Conservation (phyloP, 2,797 vertebrate genomes). For the Pangasius djambal region DNA sequence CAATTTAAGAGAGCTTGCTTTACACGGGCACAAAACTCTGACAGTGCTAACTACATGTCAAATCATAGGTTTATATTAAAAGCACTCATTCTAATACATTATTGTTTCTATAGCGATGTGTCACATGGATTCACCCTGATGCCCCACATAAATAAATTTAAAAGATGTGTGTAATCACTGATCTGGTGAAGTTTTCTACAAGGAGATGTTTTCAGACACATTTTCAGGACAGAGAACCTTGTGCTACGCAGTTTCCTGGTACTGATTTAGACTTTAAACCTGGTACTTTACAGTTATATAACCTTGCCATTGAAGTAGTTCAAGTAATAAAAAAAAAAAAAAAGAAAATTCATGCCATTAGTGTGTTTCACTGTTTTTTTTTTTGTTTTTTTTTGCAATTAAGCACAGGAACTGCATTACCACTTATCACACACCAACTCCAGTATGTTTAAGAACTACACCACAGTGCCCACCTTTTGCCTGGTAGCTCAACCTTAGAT, state of each 20-base stretch:
- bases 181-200: not conserved
- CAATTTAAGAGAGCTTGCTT: slow-evolving; percentile 52
- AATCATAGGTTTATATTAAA: not conserved
- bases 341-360: not conserved
- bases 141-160: not conserved
- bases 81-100: no score
- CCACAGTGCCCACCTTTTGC: not conserved
- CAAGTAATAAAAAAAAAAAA: not conserved
- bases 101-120: not conserved
- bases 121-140: not conserved
- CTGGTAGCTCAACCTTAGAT: slow-evolving; percentile 27
- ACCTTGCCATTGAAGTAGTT: not conserved
- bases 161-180: not conserved
- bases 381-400: not conserved
- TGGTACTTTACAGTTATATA: not conserved
- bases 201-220: not conserved
- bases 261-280: not conserved
- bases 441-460: not conserved
- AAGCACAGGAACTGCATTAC: not conserved
- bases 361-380: no score
- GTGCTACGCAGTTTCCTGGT: not conserved
- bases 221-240: not conserved
- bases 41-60: no score
- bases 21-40: slow-evolving; percentile 59
- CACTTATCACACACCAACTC: not conserved